phyloP scores from a whole-genome alignment of 2,888 invertebrate genomes.

The Limnephilus auricula region DNA sequence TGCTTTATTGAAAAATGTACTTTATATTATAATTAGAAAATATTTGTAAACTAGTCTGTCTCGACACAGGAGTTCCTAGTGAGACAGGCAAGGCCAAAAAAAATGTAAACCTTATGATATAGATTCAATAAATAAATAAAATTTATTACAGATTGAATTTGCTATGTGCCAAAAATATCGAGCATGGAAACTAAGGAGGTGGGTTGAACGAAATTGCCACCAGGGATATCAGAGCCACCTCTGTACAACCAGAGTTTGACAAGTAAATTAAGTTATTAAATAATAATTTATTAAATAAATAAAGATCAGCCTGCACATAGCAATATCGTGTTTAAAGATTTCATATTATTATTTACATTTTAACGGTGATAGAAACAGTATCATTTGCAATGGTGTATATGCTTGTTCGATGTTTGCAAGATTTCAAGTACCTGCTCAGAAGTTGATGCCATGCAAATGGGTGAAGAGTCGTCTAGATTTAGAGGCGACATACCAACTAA shows the following conservation, averaged over 20 bases:
- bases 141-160: no score
- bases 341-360: not conserved
- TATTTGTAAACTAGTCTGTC: no score
- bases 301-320: not conserved
- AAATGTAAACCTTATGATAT: no score
- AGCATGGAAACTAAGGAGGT: not conserved
- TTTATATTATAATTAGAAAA: no score
- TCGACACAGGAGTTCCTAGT: no score
- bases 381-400: not conserved
- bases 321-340: not conserved
- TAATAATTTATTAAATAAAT: not conserved
- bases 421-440: no score
- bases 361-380: not conserved
- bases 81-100: no score
- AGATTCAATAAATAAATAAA: no score
- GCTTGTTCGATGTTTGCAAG: no score
- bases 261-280: not conserved
- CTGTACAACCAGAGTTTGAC: not conserved
- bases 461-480: not conserved
- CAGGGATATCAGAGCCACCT: not conserved
- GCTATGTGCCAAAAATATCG: no score
- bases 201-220: not conserved
- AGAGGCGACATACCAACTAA: no score
- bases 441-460: not conserved
- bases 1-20: no score